Conservation (phyloP, 2,888 invertebrate species). For the Parelbella ahira region DNA sequence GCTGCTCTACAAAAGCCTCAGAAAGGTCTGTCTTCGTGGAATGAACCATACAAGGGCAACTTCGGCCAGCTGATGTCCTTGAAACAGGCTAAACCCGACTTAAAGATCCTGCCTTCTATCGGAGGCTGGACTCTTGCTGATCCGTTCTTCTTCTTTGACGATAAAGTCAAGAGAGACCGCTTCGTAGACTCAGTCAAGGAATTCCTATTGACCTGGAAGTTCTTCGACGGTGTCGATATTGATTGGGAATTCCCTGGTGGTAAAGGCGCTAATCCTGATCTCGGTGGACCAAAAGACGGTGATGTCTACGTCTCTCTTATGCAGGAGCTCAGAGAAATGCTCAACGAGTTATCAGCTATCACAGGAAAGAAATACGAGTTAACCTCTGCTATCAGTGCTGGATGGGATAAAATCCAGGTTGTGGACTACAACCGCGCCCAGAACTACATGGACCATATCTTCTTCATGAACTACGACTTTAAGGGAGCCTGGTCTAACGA, state of each 20-base stretch:
- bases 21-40: constrained; percentile 70
- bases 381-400: constrained; percentile 74
- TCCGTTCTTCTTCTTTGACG: constrained; percentile 72
- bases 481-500: constrained; percentile 76
- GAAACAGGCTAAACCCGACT: constrained; percentile 67
- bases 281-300: constrained; percentile 68
- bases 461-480: constrained; percentile 74
- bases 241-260: constrained; percentile 78
- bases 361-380: constrained; percentile 70
- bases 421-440: constrained; percentile 69
- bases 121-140: constrained; percentile 75
- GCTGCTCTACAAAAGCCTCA: constrained; percentile 74
- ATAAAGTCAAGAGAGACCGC: constrained; percentile 59
- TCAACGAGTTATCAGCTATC: constrained; percentile 60
- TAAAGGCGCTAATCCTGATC: constrained; percentile 69
- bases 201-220: constrained; percentile 72
- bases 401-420: constrained; percentile 76
- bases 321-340: constrained; percentile 69
- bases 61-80: constrained; percentile 74
- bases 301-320: constrained; percentile 61
- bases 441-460: constrained; percentile 75
- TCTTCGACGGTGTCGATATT: constrained; percentile 74
- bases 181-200: constrained; percentile 71
- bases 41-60: constrained; percentile 75
- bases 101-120: constrained; percentile 69